phyloP scores from a whole-genome alignment of 2,113 vertebrate species.

The Poeciliopsis turrubarensis region DNA sequence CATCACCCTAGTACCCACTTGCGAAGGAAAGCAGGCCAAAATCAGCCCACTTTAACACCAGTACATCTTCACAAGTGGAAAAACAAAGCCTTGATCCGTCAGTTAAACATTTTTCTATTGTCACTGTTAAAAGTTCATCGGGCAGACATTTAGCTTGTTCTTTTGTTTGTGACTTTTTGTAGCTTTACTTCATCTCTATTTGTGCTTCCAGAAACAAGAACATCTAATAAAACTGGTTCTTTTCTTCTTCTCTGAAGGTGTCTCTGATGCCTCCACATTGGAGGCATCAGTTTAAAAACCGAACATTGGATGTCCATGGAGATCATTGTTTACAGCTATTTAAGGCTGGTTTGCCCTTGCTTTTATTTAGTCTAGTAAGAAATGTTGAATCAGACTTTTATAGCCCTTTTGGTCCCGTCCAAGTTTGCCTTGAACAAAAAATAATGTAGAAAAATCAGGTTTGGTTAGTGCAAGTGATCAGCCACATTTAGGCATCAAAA shows the following conservation, averaged over 20 bases:
- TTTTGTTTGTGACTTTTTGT: background rate
- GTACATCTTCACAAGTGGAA: constrained; percentile 57
- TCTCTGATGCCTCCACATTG: background rate
- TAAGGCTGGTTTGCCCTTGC: background rate
- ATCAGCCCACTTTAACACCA: constrained; percentile 48
- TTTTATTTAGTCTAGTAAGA: background rate
- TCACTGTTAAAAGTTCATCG: constrained; percentile 23
- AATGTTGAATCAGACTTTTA: background rate
- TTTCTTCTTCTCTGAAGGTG: background rate
- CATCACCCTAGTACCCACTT: constrained; percentile 70
- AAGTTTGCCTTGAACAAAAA: background rate
- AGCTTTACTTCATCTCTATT: background rate
- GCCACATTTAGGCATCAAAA: background rate
- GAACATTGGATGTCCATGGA: background rate
- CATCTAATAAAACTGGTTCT: background rate
- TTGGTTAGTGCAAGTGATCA: background rate
- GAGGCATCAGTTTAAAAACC: background rate
- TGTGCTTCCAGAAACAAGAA: background rate
- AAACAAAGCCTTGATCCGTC: constrained; percentile 54
- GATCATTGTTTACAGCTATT: background rate
- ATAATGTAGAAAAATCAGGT: background rate
- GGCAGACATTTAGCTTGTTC: constrained; percentile 8
- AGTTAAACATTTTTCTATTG: constrained; percentile 43
- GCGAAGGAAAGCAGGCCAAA: constrained; percentile 45
- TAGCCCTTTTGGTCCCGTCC: background rate